phyloP scores from a whole-genome alignment of 2,888 invertebrate genomes.

The Pteria penguin region DNA sequence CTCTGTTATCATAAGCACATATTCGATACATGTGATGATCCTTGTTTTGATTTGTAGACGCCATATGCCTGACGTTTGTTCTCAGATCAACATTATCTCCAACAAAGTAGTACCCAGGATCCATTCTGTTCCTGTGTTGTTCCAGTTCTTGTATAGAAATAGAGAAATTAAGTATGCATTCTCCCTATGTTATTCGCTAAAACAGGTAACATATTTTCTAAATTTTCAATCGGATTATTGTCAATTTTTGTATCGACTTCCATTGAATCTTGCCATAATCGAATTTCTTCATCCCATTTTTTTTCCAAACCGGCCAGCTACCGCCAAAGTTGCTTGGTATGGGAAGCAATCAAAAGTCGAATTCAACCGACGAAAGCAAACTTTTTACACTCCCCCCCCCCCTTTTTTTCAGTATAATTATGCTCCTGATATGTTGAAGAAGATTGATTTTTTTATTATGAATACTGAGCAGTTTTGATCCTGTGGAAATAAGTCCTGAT shows the following conservation, averaged over 20 bases:
- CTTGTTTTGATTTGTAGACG: slow-evolving; percentile 35
- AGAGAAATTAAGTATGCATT: slow-evolving; percentile 4
- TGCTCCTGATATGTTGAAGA: no score
- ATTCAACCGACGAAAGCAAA: slow-evolving; percentile 35
- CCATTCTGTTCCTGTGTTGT: slow-evolving; percentile 29
- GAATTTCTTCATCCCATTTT: no score
- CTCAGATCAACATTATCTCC: slow-evolving; percentile 49
- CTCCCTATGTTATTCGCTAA: no score
- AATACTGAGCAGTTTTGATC: slow-evolving; percentile 25
- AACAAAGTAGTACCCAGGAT: slow-evolving; percentile 46
- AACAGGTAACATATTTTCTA: slow-evolving; percentile 5
- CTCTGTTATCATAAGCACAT: slow-evolving; percentile 37
- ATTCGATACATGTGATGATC: slow-evolving; percentile 47
- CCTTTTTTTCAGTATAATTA: no score
- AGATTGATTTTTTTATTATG: slow-evolving; percentile 31
- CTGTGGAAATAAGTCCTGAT: slow-evolving; percentile 28
- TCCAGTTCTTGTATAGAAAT: slow-evolving; percentile 15
- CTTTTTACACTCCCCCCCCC: slow-evolving; percentile 40
- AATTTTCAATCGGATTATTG: not conserved
- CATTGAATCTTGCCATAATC: slow-evolving; percentile 3
- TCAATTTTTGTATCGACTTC: not conserved
- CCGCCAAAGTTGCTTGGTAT: slow-evolving; percentile 16
- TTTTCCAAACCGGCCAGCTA: slow-evolving; percentile 22
- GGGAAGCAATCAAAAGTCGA: slow-evolving; percentile 28
- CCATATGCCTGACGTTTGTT: slow-evolving; percentile 44